Evolutionary conservation across 2,888 invertebrate genomes (phyloP).

Genomic region (Pollenia angustigena): DNA sequence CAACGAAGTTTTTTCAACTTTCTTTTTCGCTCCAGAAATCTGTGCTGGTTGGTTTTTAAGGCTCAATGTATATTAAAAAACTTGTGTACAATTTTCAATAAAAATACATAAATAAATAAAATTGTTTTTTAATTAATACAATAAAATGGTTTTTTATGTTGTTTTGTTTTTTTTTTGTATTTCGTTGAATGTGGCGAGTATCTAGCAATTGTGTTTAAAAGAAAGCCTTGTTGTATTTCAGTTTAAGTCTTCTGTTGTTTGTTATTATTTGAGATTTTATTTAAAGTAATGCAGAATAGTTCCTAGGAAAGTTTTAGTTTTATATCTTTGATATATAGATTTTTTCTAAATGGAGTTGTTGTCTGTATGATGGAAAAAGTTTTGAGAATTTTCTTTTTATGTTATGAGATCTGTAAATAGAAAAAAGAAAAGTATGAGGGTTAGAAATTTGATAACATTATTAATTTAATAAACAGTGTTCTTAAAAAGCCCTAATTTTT

Average conservation of each 20-base stretch:
- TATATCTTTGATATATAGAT: conserved; percentile 4
- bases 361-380: conserved; percentile 11
- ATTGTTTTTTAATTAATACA: conserved; percentile 33
- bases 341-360: conserved; percentile 2
- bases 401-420: conserved; percentile 73
- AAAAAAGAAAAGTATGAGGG: conserved; percentile 1
- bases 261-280: conserved; percentile 37
- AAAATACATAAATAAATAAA: conserved; percentile 45
- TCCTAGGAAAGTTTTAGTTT: conserved; percentile 8
- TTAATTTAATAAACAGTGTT: neutral
- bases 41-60: conserved; percentile 11
- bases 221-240: conserved; percentile 67
- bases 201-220: conserved; percentile 51
- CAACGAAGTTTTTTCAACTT: conserved; percentile 9
- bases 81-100: conserved; percentile 40
- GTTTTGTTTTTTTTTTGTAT: conserved; percentile 39
- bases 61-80: conserved; percentile 41
- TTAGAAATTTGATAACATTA: neutral
- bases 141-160: conserved; percentile 48
- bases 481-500: too few species aligned
- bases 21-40: conserved; percentile 43
- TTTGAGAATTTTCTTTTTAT: conserved; percentile 41
- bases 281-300: conserved; percentile 10
- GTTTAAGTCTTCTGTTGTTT: conserved; percentile 65
- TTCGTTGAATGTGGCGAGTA: conserved; percentile 71